Base-by-base conservation (phyloP, 2,888 invertebrate species). In the Dolichopus griseipennis region DNA sequence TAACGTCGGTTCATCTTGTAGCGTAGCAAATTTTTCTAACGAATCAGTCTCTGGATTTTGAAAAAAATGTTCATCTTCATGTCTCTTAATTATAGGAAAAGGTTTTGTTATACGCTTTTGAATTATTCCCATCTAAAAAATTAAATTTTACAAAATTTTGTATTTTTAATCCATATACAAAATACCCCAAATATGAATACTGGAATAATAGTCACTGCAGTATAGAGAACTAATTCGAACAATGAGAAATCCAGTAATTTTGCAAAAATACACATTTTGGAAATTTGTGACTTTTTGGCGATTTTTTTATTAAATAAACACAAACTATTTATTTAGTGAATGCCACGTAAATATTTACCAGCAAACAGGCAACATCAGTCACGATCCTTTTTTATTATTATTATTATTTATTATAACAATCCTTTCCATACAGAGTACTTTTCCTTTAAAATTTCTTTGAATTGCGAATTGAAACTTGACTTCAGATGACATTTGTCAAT, bases 1-100 rank as follows among this genome's bases (percentile, higher is more conserved):
- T 52, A 94, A 76, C 71, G 86, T 85, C 67, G 88, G 85, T 34
- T 84, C 78, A 71, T 95, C 92, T 69, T 85, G 81, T 66, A 95
- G 83, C 66, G 86, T 87, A 12, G 96, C 93, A 78, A 96, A 95
- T 72, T 81, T 80, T 67, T 83, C 69, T 74, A 73, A 82, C 81
- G 76, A 82, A 70, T 73, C 83, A 79, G 83, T 85, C 65, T 74
- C 72, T 0, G 87, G 86, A 82, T 95, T 88, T 71, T 86, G 78
- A 79, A 86, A 96, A 72, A 82, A 86, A 74, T 89, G 88, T 80
- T 97, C 97, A 76, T 89, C 88, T 74, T 90, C 85, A 76, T 85
- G 86, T 65, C 92, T 83, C 72, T 82, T 82, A 65, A 92, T 83
- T 64, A 83, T 76, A 21, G 93, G 91, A 78, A 88, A 90, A 18